These are phyloP conservation scores for Ceratina calcarata DNA, from an alignment of 1,140 invertebrate species.

Conservation along the genomic window DNA sequence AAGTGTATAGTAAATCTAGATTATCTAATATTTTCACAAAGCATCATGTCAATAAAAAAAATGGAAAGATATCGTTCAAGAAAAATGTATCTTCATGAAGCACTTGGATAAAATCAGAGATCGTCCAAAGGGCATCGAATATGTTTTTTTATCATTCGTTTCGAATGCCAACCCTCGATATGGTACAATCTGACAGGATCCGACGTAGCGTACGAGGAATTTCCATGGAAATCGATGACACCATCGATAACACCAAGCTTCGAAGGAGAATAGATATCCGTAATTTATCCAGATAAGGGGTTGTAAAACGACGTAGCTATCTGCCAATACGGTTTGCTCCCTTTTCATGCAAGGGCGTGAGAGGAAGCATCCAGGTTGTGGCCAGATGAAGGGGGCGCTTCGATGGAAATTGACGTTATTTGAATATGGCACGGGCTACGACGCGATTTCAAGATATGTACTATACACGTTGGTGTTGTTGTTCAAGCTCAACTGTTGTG, in stretches of 20 bases:
- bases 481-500: too few species aligned
- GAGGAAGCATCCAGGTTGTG: slow-evolving; percentile 61
- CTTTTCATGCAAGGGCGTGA: slow-evolving; percentile 35
- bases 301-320: slow-evolving; percentile 78
- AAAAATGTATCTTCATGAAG: background rate
- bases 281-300: slow-evolving; percentile 78
- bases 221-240: slow-evolving; percentile 75
- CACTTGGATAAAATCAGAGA: background rate
- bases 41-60: too few species aligned
- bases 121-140: background rate
- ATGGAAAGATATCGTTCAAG: background rate
- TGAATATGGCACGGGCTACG: slow-evolving; percentile 75
- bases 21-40: too few species aligned
- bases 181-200: background rate
- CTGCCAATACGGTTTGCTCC: slow-evolving; percentile 77
- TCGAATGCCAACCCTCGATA: background rate
- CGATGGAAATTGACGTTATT: slow-evolving; percentile 79
- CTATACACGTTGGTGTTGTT: too few species aligned
- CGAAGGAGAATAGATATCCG: slow-evolving; percentile 65
- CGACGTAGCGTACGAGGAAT: too few species aligned
- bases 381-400: slow-evolving; percentile 69
- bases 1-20: too few species aligned
- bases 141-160: background rate
- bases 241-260: slow-evolving; percentile 57
- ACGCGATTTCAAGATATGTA: too few species aligned